These are phyloP conservation scores for Thera britannica DNA, from an alignment of 2,888 invertebrate genomes.

Conservation along the genomic window DNA sequence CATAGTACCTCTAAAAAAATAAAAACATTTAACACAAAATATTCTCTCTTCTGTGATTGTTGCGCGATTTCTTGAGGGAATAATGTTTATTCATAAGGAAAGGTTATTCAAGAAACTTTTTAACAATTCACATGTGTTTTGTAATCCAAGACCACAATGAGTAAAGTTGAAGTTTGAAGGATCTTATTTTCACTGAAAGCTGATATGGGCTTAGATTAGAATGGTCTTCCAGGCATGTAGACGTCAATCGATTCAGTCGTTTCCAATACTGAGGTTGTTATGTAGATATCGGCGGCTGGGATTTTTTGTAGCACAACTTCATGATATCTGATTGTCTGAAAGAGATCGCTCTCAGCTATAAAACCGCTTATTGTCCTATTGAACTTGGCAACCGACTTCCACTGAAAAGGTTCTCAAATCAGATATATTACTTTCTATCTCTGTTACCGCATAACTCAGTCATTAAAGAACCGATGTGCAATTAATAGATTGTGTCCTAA, in stretches of 20 bases:
- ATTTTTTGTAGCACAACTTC: neutral
- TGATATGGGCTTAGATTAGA: neutral
- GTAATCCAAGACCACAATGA: neutral
- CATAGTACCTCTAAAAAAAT: neutral
- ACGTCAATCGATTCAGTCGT: conserved; percentile 4
- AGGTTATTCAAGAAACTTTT: neutral
- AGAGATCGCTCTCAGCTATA: too few species aligned
- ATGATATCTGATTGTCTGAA: neutral
- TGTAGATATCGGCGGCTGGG: neutral
- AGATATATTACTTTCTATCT: too few species aligned
- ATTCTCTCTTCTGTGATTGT: too few species aligned
- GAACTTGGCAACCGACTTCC: too few species aligned
- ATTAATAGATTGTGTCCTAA: too few species aligned
- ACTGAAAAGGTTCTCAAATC: too few species aligned
- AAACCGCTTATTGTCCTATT: too few species aligned
- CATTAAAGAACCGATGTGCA: too few species aligned
- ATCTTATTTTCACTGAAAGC: neutral
- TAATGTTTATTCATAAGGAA: neutral
- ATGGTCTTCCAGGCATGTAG: neutral
- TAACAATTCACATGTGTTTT: neutral
- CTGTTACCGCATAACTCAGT: too few species aligned
- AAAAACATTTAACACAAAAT: too few species aligned
- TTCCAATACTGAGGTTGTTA: neutral
- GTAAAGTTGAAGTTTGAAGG: too few species aligned
- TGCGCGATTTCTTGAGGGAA: too few species aligned